Percentiles rank a stretch among this genome's conserved stretches.
These are phyloP conservation scores for Terrapene triunguis DNA, from an alignment of 2,113 vertebrate genomes.

Conservation along the genomic window DNA sequence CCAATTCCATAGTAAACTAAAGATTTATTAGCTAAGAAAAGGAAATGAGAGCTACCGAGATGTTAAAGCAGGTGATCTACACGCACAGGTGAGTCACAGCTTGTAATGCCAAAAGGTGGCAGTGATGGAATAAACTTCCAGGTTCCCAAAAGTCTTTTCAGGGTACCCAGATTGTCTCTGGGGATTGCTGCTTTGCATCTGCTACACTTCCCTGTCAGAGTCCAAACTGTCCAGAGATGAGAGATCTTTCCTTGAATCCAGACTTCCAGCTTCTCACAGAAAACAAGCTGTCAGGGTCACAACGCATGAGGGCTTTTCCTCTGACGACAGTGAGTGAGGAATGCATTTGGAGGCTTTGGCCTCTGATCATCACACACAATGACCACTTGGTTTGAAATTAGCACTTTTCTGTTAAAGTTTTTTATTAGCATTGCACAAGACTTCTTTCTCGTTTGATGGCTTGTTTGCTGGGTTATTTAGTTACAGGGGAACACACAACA, in stretches of 20 bases:
- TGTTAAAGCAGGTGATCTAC: background rate
- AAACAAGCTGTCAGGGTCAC: background rate
- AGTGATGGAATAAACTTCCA: background rate
- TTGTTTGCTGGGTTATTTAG: background rate
- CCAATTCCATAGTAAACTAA: background rate
- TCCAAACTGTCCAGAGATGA: background rate
- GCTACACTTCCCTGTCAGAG: background rate
- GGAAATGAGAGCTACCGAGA: background rate
- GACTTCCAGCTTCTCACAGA: background rate
- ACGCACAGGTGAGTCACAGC: background rate
- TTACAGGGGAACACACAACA: background rate
- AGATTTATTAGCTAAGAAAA: background rate
- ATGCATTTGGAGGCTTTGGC: background rate
- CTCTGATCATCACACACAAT: background rate
- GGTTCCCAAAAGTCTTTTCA: background rate
- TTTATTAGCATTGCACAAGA: background rate
- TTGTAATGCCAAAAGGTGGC: background rate
- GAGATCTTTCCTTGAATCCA: background rate
- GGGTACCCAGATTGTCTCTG: background rate
- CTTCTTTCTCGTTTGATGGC: background rate
- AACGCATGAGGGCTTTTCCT: accelerated
- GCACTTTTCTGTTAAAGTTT: background rate
- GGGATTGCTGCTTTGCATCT: background rate
- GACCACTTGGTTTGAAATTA: background rate
- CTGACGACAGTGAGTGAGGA: background rate